Evolutionary conservation across 2,113 vertebrate genomes (phyloP), one percentile per base, ranked within the genome.

Genomic region (Bos indicus): DNA sequence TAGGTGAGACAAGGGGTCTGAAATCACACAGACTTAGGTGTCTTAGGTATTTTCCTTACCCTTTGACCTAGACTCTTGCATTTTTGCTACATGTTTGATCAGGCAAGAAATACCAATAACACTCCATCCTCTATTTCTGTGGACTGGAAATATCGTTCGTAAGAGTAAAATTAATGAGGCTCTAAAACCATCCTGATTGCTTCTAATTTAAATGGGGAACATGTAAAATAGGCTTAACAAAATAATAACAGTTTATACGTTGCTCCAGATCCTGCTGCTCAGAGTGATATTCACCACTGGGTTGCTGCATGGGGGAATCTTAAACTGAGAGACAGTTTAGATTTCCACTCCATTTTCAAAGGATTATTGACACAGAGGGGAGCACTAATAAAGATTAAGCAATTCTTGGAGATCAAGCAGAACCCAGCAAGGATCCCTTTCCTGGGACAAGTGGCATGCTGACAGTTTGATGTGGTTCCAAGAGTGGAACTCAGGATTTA

Each of bases 391-490:
- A 90, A 94, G 26, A 84, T 43, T 54, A 91, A 81, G 64, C 57
- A 46, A 60, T 86, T 83, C 80, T 91, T 86, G n/a, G 43, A 85
- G 48, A 77, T 57, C 40, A 62, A 91, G 57, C 46, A 25, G 52
- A 71, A 95, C 48, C 23, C 74, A 92, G 78, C 83, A 93, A 91
- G 59, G 90, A 85, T 60, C n/a, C 43, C 48, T 96, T 91, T 87
- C 36, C 30, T 11, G 5, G n/a, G 54, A 94, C 48, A 94, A 86
- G n/a, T 54, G 17, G 54, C 52, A 85, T 28, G 51, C 54, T 85
- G 36, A 77, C 25, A 62, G 51, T 78, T 92, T 56, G 48, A 17
- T 81, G 36, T 71, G n/a, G 46, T 51, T 94, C 46, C 16, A 82
- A 91, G 48, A 91, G 88, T 40, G 77, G 56, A 95, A 90, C 33